Conservation (phyloP, 1,140 invertebrate genomes). For the Acromyrmex charruanus region DNA sequence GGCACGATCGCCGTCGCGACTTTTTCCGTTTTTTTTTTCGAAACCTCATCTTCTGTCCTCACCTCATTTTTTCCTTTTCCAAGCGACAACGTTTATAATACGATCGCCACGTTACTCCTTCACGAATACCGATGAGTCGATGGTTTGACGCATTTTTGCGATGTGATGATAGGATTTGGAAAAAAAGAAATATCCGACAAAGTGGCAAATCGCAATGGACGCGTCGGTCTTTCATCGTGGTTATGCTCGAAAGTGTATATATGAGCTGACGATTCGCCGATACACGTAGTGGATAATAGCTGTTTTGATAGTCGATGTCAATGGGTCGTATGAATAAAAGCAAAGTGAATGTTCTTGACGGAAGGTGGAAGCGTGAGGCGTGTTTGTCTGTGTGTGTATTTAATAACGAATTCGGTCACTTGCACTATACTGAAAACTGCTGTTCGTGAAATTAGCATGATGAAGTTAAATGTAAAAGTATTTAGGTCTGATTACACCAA, state of each 20-base stretch:
- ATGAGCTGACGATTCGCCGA: not conserved
- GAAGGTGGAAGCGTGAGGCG: not conserved
- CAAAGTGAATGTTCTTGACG: not conserved
- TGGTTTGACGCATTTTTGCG: not conserved
- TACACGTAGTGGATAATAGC: not conserved
- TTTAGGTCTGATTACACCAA: too few species aligned
- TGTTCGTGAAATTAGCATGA: too few species aligned
- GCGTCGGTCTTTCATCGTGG: not conserved
- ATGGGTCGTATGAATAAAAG: slow-evolving; percentile 42
- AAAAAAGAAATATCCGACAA: not conserved
- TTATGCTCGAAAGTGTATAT: not conserved
- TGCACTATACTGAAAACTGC: too few species aligned
- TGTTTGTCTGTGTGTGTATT: not conserved
- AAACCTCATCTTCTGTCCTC: too few species aligned
- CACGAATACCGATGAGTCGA: not conserved
- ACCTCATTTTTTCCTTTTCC: too few species aligned
- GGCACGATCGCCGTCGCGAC: not conserved
- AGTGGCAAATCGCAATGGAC: not conserved
- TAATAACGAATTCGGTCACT: not conserved
- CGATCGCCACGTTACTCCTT: not conserved
- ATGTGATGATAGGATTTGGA: not conserved
- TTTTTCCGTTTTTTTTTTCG: too few species aligned
- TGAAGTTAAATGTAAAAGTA: too few species aligned
- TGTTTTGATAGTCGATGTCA: slow-evolving; percentile 23
- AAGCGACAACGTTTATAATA: not conserved